phyloP scores from a whole-genome alignment of 1,140 invertebrate species.

The Drosophila nebulosa region DNA sequence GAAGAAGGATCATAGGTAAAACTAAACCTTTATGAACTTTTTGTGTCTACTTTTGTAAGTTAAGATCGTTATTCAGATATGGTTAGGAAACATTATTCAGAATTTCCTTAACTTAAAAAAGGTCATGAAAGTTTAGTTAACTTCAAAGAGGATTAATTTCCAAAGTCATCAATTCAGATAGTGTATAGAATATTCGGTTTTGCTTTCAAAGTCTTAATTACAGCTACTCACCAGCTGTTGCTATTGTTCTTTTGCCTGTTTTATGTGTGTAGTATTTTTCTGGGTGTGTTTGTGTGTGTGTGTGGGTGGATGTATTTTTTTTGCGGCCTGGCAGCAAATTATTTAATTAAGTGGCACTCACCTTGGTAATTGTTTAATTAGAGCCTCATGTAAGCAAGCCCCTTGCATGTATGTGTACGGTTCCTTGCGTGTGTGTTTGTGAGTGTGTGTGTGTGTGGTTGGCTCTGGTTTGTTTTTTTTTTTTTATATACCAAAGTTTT shows the following conservation, averaged over 20 bases:
- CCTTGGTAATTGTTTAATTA: constrained; percentile 72
- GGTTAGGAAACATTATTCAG: too few relatives aligned
- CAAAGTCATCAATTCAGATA: background rate
- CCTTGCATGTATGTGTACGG: constrained; percentile 9
- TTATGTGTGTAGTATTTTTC: background rate
- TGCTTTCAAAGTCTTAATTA: background rate
- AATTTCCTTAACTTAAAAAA: too few relatives aligned
- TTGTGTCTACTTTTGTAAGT: too few relatives aligned
- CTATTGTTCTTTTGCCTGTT: background rate
- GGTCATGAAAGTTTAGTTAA: too few relatives aligned
- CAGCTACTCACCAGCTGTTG: background rate
- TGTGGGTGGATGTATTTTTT: constrained; percentile 24
- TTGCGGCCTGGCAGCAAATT: constrained; percentile 62
- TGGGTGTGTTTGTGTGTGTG: background rate
- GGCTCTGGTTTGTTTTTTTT: constrained; percentile 10
- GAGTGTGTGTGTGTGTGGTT: constrained; percentile 2
- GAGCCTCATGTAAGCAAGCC: constrained; percentile 20
- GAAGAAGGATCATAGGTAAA: too few relatives aligned
- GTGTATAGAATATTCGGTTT: background rate
- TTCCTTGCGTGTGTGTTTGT: constrained; percentile 15
- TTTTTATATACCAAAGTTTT: constrained; percentile 48
- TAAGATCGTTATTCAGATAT: too few relatives aligned
- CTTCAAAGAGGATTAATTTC: too few relatives aligned
- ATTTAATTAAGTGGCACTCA: constrained; percentile 74
- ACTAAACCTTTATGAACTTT: too few relatives aligned